Base-by-base conservation (phyloP, 2,113 vertebrate species). In the Peromyscus leucopus region DNA sequence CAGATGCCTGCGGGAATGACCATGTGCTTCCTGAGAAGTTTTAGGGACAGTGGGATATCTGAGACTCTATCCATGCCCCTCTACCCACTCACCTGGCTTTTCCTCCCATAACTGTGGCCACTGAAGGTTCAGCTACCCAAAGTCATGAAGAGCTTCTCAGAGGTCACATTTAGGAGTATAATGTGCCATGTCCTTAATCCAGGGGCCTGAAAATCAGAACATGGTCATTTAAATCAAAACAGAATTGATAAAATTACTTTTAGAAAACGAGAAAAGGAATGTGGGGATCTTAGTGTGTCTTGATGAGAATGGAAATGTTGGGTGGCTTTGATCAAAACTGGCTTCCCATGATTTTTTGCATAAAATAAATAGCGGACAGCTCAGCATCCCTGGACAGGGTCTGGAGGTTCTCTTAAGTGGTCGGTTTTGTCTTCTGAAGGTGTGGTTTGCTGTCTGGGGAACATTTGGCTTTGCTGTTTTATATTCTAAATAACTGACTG, bases 391-490 rank as follows among this genome's bases (percentile, higher is more conserved):
- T 84, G 12, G 83, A 9, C 12, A 90, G 46, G 10, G 80, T 82
- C 46, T 84, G 69, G 39, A 78, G 65, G 11, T 42, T 89, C 80
- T 93, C 4, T 96, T 51, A 69, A 61, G 61, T 57, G 93, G 96
- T 89, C 46, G 80, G 48, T 88, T 97, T 93, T 91, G 55, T 82
- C 69, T 97, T 97, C 96, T 69, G 31, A 96, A 96, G 57, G 86
- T 80, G 93, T 95, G 93, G 72, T 96, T 97, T 97, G 91, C 82
- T 94, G 88, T 94, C 90, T 91, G 55, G 80, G 95, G 79, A 93
- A 86, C 94, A 92, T 92, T 97, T 96, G 85, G 65, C 69, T 95
- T 95, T 95, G 85, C 71, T 96, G 80, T 39, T 95, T 97, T 94
- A 91, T 95, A 36, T 96, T 93, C 75, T 89, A 94, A 96, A 80